Evolutionary conservation across 2,888 invertebrate species (phyloP), one percentile per base, ranked within the genome.

Genomic region (Bhutanitis thaidina): DNA sequence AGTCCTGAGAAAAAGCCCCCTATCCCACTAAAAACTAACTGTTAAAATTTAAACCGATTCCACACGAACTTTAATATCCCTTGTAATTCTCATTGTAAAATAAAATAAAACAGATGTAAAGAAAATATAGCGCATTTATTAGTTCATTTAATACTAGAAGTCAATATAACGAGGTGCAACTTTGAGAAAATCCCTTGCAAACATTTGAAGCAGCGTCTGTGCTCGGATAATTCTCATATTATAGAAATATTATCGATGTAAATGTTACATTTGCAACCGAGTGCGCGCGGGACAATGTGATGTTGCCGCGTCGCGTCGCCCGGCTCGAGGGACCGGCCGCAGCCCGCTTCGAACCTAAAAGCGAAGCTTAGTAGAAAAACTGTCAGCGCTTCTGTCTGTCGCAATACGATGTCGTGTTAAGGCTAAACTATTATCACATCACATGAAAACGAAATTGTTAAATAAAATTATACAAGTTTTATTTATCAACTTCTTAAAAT

Each of bases 351-450:
- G n/a, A 29, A 58, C 44, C 69, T 69, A 70, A 63, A 69, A 79
- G 75, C 76, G 60, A 60, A 64, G 61, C 62, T 51, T 47, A 58
- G 73, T 77, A 71, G 52, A 74, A 29, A 74, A 71, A 55, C 60
- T 60, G 65, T 48, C 68, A 64, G 68, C 64, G 57, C 60, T 46
- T 56, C 55, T 25, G 45, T 45, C 41, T 51, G 40, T 59, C 36
- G 49, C 66, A 67, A 61, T 57, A 61, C 59, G 65, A 69, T 63
- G 58, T 64, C 62, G 56, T 67, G 67, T 68, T 13, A 64, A 67
- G 55, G 56, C 74, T 71, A 74, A 61, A 59, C 76, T 80, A 81
- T 73, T 79, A 81, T 81, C 80, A 81, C 79, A 79, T 80, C 68
- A 77, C 74, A 76, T 69, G 65, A 70, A 73, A 71, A 64, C 2